Evolutionary conservation across 1,140 invertebrate genomes (phyloP), one percentile per base, ranked within the genome.

Genomic region (Cotesia glomerata): DNA sequence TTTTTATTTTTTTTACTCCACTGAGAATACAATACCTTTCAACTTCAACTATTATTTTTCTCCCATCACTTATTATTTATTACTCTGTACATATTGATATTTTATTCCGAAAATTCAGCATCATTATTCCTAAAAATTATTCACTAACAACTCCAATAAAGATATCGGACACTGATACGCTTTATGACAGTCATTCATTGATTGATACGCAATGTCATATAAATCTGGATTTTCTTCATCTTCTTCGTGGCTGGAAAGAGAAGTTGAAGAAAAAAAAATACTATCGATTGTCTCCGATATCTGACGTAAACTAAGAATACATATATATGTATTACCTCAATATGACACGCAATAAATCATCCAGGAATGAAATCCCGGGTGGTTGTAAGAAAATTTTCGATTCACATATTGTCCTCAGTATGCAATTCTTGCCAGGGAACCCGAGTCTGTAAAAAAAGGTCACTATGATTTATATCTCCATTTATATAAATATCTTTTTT

Each of bases 321-420:
- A 45, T 7, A 45, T 45, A 45, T 45, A 8, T 45, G 11, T 45
- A 45, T 45, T 88, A 92, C 91, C 88, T 89, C 73, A 94, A 90
- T 70, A 93, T 81, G 32, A 90, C 87, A 81, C 90, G 88, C 58
- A 93, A 80, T 71, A 92, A 77, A 79, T 93, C 92, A 71, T 92
- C 91, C 13, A 92, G 84, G 64, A 93, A 87, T 16, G 91, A 92
- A 68, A 87, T 82, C 18, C 91, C 91, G 13, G 87, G 88, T 0
- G 89, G 85, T 35, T 88, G 88, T 51, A 92, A 77, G 75, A 90
- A 82, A 59, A 82, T 83, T 73, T 88, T 88, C 7, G 90, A 88
- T 79, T 94, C 92, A 76, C 93, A 93, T 65, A 93, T 89, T 18
- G 90, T 90, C 72, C 90, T 88, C 71, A 93, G 84, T 39, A 93